phyloP scores from a whole-genome alignment of 2,888 invertebrate species.

The Thymelicus lineola region DNA sequence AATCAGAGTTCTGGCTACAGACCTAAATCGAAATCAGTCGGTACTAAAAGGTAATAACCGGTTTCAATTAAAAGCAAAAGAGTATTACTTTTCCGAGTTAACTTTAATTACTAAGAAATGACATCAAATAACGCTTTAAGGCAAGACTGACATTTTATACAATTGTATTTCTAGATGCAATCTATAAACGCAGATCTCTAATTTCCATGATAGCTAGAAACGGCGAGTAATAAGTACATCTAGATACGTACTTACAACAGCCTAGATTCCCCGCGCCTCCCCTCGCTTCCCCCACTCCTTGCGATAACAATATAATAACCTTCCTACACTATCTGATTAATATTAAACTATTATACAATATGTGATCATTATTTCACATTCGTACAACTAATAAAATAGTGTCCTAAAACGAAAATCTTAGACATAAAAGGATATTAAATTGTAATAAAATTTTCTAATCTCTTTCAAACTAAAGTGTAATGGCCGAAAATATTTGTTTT shows the following conservation, averaged over 20 bases:
- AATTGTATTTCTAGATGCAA: not conserved
- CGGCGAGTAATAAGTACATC: conserved; percentile 7
- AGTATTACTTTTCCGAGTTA: not conserved
- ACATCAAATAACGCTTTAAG: conserved; percentile 16
- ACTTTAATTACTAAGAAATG: not conserved
- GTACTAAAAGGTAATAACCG: conserved; percentile 16
- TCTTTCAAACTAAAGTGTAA: no score
- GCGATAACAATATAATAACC: conserved; percentile 46
- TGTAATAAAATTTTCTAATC: not conserved
- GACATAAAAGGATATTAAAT: not conserved
- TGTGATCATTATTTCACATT: conserved; percentile 11
- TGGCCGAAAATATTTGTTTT: conserved; percentile 35
- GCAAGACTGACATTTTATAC: not conserved
- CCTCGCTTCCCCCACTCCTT: conserved; percentile 48
- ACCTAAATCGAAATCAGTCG: conserved; percentile 18
- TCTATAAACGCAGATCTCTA: not conserved
- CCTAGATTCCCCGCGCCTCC: conserved; percentile 49
- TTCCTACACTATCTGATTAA: conserved; percentile 44
- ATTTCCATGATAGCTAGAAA: conserved; percentile 32
- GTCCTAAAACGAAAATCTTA: not conserved
- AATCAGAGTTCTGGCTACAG: conserved; percentile 17
- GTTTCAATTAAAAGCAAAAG: not conserved
- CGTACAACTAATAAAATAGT: not conserved
- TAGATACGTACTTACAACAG: conserved; percentile 45
- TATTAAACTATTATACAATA: conserved; percentile 37